Evolutionary conservation across 92 coral and sea anemone genomes (phyloP).

Genomic region (Paramuricea clavata): DNA sequence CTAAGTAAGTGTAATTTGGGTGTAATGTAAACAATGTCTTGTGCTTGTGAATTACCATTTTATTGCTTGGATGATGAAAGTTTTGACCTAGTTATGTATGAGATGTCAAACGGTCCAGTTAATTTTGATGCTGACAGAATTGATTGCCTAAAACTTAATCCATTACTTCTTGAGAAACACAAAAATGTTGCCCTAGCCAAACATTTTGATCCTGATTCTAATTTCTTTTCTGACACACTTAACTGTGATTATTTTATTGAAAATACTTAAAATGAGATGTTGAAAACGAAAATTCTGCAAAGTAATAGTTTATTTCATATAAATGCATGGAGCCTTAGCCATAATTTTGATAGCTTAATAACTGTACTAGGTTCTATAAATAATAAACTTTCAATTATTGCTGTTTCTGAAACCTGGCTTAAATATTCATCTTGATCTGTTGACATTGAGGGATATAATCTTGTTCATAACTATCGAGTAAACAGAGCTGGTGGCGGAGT

Average conservation of each 20-base stretch:
- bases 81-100: too few relatives aligned
- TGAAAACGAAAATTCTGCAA: background rate
- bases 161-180: too few relatives aligned
- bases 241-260: too few relatives aligned
- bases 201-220: background rate
- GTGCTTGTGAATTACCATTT: constrained; percentile 26
- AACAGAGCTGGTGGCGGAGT: constrained; percentile 19
- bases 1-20: too few relatives aligned
- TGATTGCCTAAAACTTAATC: background rate
- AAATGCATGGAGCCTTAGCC: background rate
- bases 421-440: background rate
- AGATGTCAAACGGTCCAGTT: background rate
- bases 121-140: background rate
- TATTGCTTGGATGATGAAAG: background rate
- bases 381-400: background rate
- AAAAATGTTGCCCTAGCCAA: background rate
- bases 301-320: background rate
- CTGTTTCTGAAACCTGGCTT: constrained; percentile 41
- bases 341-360: background rate
- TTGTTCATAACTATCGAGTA: constrained; percentile 25
- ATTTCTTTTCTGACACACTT: too few relatives aligned
- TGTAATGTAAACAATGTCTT: too few relatives aligned
- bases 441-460: background rate
- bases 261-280: background rate
- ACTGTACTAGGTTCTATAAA: background rate